Base-by-base conservation (phyloP, 2,797 vertebrate species). In the Apogon talboti region DNA sequence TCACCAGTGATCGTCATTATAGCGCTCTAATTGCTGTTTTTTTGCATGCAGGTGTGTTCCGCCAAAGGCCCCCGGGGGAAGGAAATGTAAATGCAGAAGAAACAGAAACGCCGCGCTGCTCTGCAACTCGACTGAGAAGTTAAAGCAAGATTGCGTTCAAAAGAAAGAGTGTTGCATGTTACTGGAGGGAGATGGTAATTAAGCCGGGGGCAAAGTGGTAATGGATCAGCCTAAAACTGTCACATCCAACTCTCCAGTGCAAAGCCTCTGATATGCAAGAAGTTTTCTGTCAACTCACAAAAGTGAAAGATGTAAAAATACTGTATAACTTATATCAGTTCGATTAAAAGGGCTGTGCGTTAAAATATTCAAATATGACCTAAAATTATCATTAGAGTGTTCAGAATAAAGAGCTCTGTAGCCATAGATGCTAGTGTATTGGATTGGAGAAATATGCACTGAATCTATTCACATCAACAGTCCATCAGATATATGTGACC, bases 211-310 rank as follows among this genome's bases (percentile, higher is more conserved):
- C 71, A 71, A 82, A 79, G 77, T 66, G 74, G 66, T 82, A 82
- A 86, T 82, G 85, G 81, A 83, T 89, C 82, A 85, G 70, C 74
- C 83, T 67, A 76, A 76, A 88, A 82, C 79, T 88, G 82, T 89
- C 87, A 89, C 71, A 55, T 44, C 40, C 51, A 72, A 67, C 68
- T 78, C 78, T 65, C 55, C 45, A 57, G 53, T 52, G 60, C 42
- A 19, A 40, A 56, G 49, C 58, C 51, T 68, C 58, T 65, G 73
- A 70, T 47, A 67, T 82, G 59, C 1, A 43, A 81, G 59, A 10
- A 7, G 28, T 69, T 78, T 69, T 67, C 44, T 64, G 62, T 78
- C 76, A 75, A 66, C 48, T 42, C 30, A 13, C 47, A 60, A 53
- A 65, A 67, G 69, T 62, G 55, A 83, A 74, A 66, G 51, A 40